A percentile compares a stretch with the other conserved stretches of the same genome.
These are phyloP conservation scores for Notarius lentiginosus DNA, from an alignment of 2,113 vertebrate genomes.

Conservation along the genomic window DNA sequence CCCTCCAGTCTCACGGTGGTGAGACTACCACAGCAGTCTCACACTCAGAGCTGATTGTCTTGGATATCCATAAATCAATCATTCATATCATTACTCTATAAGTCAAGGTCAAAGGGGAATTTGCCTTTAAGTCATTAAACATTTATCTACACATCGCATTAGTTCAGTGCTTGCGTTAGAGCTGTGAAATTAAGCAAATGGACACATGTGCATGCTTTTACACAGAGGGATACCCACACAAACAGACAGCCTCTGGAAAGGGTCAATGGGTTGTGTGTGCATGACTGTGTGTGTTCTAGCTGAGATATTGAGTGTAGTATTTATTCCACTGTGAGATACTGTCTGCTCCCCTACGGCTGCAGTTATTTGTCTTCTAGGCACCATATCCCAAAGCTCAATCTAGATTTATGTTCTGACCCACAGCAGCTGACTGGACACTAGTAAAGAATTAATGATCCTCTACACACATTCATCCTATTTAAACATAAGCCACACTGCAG, in stretches of 20 bases:
- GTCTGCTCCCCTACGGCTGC: constrained; percentile 32
- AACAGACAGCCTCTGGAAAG: constrained; percentile 9
- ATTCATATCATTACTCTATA: constrained; percentile 37
- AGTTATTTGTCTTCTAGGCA: constrained; percentile 47
- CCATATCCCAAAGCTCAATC: constrained; percentile 11
- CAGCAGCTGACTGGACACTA: constrained; percentile 41
- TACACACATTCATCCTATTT: constrained; percentile 18
- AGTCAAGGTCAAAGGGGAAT: constrained; percentile 32
- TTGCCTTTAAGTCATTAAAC: not conserved
- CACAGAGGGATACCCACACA: constrained; percentile 24
- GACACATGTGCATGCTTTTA: not conserved
- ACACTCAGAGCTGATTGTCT: constrained; percentile 22
- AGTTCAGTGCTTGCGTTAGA: constrained; percentile 4
- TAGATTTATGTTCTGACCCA: constrained; percentile 45
- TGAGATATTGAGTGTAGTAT: not conserved
- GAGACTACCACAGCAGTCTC: constrained; percentile 24
- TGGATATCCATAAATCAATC: constrained; percentile 51
- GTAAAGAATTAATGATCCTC: constrained; percentile 35
- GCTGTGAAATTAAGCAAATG: constrained; percentile 11
- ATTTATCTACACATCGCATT: constrained; percentile 14
- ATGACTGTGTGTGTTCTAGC: constrained; percentile 18
- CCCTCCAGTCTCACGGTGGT: constrained; percentile 23
- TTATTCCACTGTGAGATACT: constrained; percentile 38
- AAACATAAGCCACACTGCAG: not conserved
- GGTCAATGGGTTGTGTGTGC: not conserved